Conservation (phyloP, 2,888 invertebrate genomes). For the Aphrophora alni region DNA sequence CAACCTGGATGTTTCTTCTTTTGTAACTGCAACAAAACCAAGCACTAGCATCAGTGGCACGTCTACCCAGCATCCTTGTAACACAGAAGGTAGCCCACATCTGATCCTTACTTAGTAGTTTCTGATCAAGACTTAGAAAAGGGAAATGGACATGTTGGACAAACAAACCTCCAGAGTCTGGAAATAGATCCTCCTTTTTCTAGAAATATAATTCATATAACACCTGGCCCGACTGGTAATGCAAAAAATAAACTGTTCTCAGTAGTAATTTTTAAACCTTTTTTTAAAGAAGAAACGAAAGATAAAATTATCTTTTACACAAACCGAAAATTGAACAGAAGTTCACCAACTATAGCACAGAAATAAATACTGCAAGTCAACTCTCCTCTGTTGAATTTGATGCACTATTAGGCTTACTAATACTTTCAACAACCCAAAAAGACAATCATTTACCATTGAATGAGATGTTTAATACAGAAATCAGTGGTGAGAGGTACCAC, state of each 20-base stretch:
- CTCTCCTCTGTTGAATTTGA: neutral
- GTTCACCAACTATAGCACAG: neutral
- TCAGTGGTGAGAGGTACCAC: slow-evolving; percentile 10
- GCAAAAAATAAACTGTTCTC: neutral
- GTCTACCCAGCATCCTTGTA: neutral
- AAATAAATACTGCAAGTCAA: neutral
- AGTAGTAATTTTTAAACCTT: neutral
- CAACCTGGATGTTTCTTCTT: too few relatives aligned
- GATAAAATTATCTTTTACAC: slow-evolving; percentile 2
- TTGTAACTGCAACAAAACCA: neutral
- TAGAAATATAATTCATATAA: slow-evolving; percentile 2
- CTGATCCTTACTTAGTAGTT: neutral
- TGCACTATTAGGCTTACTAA: neutral
- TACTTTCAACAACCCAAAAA: slow-evolving; percentile 15
- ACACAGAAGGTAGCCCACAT: neutral
- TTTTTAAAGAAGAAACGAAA: slow-evolving; percentile 11
- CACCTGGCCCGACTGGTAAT: neutral
- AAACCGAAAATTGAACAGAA: neutral
- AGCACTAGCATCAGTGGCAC: neutral
- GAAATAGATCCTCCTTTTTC: neutral
- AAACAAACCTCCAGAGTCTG: neutral
- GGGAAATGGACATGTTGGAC: slow-evolving; percentile 18
- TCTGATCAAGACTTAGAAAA: neutral
- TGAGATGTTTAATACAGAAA: slow-evolving; percentile 24
- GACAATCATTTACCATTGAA: slow-evolving; percentile 11